These are phyloP conservation scores for Rhagonycha fulva DNA, from an alignment of 2,888 invertebrate genomes.

Conservation along the genomic window DNA sequence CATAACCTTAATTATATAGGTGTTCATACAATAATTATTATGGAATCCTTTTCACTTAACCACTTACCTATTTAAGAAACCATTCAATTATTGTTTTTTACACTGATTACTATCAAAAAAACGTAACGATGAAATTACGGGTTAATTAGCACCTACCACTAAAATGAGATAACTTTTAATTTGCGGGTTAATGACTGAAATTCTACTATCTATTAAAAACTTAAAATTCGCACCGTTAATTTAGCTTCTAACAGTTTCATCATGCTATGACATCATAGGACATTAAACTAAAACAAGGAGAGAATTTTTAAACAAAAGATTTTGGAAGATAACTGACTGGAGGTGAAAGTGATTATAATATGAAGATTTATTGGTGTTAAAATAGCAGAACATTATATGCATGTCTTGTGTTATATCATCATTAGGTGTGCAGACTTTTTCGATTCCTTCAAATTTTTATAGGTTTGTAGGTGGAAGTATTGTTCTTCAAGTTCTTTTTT, in stretches of 20 bases:
- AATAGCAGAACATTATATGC: not conserved
- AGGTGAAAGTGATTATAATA: not conserved
- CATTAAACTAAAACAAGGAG: not conserved
- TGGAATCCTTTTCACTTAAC: not conserved
- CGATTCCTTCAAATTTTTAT: not conserved
- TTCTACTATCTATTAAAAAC: not conserved
- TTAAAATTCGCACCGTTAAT: not conserved
- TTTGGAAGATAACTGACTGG: not conserved
- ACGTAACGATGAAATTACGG: not conserved
- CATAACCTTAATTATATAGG: not conserved
- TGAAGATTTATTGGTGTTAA: not conserved
- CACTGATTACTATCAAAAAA: not conserved
- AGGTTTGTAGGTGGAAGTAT: not conserved
- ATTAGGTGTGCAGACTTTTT: not conserved
- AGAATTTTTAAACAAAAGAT: not conserved
- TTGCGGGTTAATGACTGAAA: not conserved
- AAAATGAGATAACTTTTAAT: not conserved
- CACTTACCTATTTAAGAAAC: not conserved
- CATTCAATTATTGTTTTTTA: not conserved
- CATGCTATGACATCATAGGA: not conserved
- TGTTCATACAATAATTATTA: not conserved
- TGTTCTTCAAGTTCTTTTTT: not conserved
- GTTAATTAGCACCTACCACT: not conserved
- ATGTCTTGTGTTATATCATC: not conserved
- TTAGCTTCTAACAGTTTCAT: not conserved